Evolutionary conservation across 2,797 vertebrate species (phyloP).

Genomic region (Sebastes kiyomatsui): DNA sequence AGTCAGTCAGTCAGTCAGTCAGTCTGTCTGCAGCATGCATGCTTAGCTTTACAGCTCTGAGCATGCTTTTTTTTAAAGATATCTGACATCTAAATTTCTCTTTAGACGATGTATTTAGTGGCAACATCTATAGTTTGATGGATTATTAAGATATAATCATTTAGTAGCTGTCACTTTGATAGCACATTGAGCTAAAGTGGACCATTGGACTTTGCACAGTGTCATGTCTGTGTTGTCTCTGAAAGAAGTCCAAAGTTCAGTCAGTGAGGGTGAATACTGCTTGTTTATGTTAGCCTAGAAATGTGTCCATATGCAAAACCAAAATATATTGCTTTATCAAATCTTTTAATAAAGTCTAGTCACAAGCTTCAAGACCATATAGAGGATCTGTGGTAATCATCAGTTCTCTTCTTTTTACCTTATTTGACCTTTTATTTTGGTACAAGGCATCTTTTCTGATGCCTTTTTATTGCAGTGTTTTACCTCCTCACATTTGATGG

Average conservation of each 20-base stretch:
- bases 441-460: background rate
- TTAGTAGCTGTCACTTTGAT: background rate
- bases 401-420: background rate
- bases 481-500: background rate
- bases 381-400: background rate
- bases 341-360: background rate
- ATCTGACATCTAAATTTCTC: background rate
- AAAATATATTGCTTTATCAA: background rate
- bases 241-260: slow-evolving; percentile 62
- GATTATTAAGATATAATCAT: background rate
- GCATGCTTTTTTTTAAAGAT: background rate
- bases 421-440: background rate
- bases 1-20: no score
- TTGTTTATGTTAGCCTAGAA: background rate
- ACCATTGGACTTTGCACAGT: slow-evolving; percentile 57
- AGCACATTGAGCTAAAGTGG: background rate
- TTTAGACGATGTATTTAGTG: background rate
- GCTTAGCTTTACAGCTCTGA: background rate
- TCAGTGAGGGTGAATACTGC: background rate
- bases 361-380: background rate
- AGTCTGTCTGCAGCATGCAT: background rate
- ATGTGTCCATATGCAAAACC: background rate
- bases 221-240: background rate
- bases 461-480: background rate
- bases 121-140: background rate